Evolutionary conservation across 2,888 invertebrate species (phyloP).

Genomic region (Odiellus spinosus): DNA sequence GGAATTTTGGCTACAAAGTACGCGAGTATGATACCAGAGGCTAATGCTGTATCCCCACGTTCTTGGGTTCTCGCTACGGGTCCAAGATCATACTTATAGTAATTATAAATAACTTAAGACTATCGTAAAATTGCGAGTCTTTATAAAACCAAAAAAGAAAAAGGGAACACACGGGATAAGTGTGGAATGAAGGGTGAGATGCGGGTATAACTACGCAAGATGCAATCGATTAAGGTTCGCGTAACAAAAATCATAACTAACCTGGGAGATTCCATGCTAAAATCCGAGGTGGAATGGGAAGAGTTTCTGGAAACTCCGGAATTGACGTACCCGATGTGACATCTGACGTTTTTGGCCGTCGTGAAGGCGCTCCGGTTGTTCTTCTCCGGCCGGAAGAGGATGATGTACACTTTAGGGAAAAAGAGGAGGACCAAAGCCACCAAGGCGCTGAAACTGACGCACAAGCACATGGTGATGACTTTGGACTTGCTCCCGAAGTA

Average conservation of each 20-base stretch:
- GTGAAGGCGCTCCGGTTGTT: slow-evolving; percentile 59
- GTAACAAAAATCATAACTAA: slow-evolving; percentile 4
- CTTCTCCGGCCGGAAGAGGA: slow-evolving; percentile 52
- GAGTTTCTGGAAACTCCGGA: slow-evolving; percentile 19
- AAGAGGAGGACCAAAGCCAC: slow-evolving; percentile 56
- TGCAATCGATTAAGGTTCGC: too few relatives aligned
- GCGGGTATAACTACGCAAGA: background rate
- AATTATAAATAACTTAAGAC: too few relatives aligned
- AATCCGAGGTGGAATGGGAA: slow-evolving; percentile 21
- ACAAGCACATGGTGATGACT: slow-evolving; percentile 43
- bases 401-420: slow-evolving; percentile 59
- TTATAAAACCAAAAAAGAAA: too few relatives aligned
- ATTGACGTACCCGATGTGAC: slow-evolving; percentile 40
- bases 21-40: too few relatives aligned
- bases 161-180: background rate
- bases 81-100: too few relatives aligned
- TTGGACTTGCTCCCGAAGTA: slow-evolving; percentile 66
- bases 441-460: slow-evolving; percentile 53
- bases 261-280: slow-evolving; percentile 21
- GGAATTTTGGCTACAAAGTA: too few relatives aligned
- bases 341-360: slow-evolving; percentile 52
- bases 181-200: background rate
- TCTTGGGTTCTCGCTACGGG: too few relatives aligned
- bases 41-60: too few relatives aligned
- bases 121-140: too few relatives aligned